These are phyloP conservation scores for Madoqua kirkii DNA, from an alignment of 2,113 vertebrate genomes.

Conservation along the genomic window DNA sequence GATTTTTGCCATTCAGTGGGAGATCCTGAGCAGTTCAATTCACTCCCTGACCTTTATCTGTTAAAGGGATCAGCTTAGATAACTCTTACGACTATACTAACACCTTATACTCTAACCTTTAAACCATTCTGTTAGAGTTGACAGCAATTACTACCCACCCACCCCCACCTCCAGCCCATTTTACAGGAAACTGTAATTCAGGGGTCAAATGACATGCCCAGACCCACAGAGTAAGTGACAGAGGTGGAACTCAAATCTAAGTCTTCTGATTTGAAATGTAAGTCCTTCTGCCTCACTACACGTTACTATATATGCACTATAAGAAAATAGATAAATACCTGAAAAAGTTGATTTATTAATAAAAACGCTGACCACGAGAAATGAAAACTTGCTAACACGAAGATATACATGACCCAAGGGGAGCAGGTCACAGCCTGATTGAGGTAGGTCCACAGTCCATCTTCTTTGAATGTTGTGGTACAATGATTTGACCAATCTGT, in stretches of 20 bases:
- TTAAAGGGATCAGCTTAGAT: neutral
- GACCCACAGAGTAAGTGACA: neutral
- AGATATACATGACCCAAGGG: conserved; percentile 90
- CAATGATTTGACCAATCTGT: conserved; percentile 91
- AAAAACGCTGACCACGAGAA: conserved; percentile 83
- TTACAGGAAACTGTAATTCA: neutral
- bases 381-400: conserved; percentile 84
- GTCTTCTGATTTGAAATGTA: conserved; percentile 16
- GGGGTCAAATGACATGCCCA: neutral
- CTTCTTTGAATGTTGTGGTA: conserved; percentile 76
- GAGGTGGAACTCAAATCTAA: neutral
- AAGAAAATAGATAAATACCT: conserved; percentile 80
- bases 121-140: neutral
- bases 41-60: neutral
- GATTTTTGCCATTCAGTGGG: neutral
- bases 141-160: neutral
- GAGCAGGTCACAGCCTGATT: conserved; percentile 85
- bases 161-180: rapidly evolving
- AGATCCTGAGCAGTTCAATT: neutral
- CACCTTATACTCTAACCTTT: neutral
- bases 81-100: neutral
- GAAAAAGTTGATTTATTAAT: conserved; percentile 90
- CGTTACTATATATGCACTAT: neutral
- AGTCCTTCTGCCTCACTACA: neutral
- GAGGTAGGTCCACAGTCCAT: conserved; percentile 83